Evolutionary conservation across 92 coral and sea anemone genomes (phyloP), one percentile per base, ranked within the genome.

Genomic region (Bergia sp.): DNA sequence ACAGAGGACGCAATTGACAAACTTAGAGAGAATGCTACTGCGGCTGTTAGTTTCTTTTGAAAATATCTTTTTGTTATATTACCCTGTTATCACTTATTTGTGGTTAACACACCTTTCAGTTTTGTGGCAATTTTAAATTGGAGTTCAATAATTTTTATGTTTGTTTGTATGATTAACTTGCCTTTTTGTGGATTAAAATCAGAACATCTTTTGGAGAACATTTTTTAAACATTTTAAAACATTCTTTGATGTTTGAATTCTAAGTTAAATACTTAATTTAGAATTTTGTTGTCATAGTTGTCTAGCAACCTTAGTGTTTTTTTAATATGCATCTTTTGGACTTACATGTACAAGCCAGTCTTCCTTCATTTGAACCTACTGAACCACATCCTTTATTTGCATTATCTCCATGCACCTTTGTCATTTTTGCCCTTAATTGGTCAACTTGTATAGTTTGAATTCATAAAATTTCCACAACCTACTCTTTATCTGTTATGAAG

Each of bases 21-120:
- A 57, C 93, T 95, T 40, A 75, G 93, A 81, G 91, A 95, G 75
- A 82, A 88, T 80, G 79, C 89, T 36, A 90, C 87, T 50, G 94
- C 95, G 44, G 90, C 94, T 16, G 91, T 95, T 23, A 92, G 96
- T 71, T 92, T 94, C 77, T 94, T 92, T 84, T 92, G 89, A 82
- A 40, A 37, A 37, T 79, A 37, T 53, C 66, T 18, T 40, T 36
- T 18, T 23, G 39, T 53, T 18, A 0, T 39, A 38, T 39, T 74
- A 12, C n/a, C 39, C 44, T 38, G 49, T 39, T 42, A 12, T 38
- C 76, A 72, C 11, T 6, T 15, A 6, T 12, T 74, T 74, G 47
- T 12, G 20, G 49, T 20, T 41, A 73, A 73, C 47, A 20, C 47
- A 55, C 2, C 10, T 8, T 6, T 55, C 10, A 15, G 64, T 55